phyloP scores from a whole-genome alignment of 2,797 vertebrate species.

The Menidia menidia region DNA sequence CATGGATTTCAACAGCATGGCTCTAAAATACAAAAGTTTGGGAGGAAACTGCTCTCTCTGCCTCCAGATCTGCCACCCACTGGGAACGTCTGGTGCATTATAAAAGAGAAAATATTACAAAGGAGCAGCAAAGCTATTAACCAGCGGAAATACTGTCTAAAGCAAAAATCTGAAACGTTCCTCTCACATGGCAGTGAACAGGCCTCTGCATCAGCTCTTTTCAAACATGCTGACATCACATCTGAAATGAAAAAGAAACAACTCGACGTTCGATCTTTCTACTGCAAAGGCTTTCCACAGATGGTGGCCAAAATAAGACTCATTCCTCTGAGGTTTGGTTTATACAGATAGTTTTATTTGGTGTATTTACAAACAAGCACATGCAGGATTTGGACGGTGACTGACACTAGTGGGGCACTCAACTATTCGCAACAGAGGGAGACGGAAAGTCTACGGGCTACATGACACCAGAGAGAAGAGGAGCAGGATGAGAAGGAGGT shows the following conservation, averaged over 20 bases:
- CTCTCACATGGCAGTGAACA: neutral
- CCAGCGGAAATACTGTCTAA: neutral
- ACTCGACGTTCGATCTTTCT: too few relatives aligned
- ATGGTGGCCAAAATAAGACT: conserved; percentile 13
- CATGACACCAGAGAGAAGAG: conserved; percentile 75
- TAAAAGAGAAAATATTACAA: neutral
- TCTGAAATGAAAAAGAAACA: too few relatives aligned
- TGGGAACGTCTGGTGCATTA: neutral
- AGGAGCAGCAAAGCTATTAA: neutral
- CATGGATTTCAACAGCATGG: neutral
- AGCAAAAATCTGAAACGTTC: neutral
- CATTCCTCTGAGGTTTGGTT: conserved; percentile 47
- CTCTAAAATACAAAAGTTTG: neutral
- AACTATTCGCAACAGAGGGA: conserved; percentile 75
- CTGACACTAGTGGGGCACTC: conserved; percentile 77
- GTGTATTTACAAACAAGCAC: conserved; percentile 89
- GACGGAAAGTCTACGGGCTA: conserved; percentile 74
- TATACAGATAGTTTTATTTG: conserved; percentile 82
- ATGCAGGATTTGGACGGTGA: conserved; percentile 84
- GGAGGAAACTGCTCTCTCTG: neutral
- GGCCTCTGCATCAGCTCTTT: neutral
- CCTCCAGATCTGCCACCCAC: neutral
- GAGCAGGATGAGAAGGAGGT: conserved; percentile 39
- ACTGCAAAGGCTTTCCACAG: neutral
- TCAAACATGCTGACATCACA: neutral